These are phyloP conservation scores for Phlogophora meticulosa DNA, from an alignment of 2,888 invertebrate genomes.

Conservation along the genomic window DNA sequence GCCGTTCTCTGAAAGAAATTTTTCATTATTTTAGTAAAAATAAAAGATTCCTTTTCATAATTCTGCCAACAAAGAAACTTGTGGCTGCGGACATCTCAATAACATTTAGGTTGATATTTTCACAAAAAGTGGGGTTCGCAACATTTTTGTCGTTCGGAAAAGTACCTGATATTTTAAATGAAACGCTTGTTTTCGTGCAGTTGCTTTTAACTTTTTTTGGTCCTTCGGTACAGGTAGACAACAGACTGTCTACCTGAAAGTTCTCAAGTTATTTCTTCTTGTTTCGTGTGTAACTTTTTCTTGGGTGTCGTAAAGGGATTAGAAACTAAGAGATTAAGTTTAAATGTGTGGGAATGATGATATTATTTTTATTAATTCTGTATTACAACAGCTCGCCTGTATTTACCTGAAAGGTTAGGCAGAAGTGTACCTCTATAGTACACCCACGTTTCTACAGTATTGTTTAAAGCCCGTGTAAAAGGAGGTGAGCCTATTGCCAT, in stretches of 20 bases:
- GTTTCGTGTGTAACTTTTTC: conserved; percentile 6
- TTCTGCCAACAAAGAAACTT: conserved; percentile 61
- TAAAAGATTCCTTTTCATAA: conserved; percentile 63
- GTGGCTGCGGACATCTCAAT: conserved; percentile 58
- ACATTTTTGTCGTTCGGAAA: conserved; percentile 49
- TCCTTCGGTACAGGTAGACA: not conserved
- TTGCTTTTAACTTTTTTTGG: conserved; percentile 23
- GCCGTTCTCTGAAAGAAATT: conserved; percentile 38
- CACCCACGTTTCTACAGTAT: no score
- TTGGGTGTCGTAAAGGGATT: not conserved
- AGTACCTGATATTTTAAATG: conserved; percentile 55
- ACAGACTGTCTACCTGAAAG: conserved; percentile 1
- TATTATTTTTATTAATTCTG: no score
- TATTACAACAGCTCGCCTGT: no score
- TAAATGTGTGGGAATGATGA: no score
- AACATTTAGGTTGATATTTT: conserved; percentile 57
- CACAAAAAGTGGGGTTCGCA: conserved; percentile 40
- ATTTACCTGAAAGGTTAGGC: no score
- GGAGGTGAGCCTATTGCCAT: no score
- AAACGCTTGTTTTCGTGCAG: conserved; percentile 12
- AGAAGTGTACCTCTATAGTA: no score
- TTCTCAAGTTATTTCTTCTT: conserved; percentile 3
- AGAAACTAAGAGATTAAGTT: not conserved
- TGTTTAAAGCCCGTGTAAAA: no score
- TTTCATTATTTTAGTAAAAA: conserved; percentile 68